Base-by-base conservation (phyloP, 2,797 vertebrate species). In the Pitangus sulphuratus region DNA sequence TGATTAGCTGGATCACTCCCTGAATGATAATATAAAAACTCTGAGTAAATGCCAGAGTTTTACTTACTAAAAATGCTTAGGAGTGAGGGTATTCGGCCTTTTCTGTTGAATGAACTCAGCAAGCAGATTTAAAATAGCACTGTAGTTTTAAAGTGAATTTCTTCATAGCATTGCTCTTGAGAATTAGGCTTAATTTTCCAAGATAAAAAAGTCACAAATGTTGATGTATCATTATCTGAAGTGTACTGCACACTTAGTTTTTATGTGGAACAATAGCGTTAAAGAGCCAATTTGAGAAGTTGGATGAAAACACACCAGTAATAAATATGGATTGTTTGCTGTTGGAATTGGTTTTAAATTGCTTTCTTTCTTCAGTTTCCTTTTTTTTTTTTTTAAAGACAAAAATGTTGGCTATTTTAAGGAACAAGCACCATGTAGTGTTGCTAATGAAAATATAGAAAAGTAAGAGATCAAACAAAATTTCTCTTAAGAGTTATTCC, bases 221-320 rank as follows among this genome's bases (percentile, higher is more conserved):
- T 89, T 87, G 81, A 69, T 82, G n/a, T 17, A 53, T 92, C 69
- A 71, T 95, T 96, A 92, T 83, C 82, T 89, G 54, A 88, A 94
- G 57, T 65, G 48, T 65, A 83, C 64, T 66, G 37, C 48, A 64
- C 33, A 25, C 60, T 87, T 88, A 47, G 57, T 33, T 94, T 95
- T 93, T 88, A 75, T 91, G 50, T 64, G 33, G 68, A 86, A 88
- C 54, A 88, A 54, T 40, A 66, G 20, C 17, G 12, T 69, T 82
- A 78, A 88, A 92, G 15, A 95, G 47, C 18, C 44, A 93, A 66
- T 90, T 66, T 87, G 64, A 86, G 35, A 61, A 79, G 28, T 5
- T 88, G 70, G 40, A 60, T 66, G 74, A 89, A 95, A 92, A n/a
- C 17, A 44, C 39, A 50, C 5, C 25, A 86, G 62, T 77, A 95